Evolutionary conservation across 2,113 vertebrate species (phyloP), one percentile per base, ranked within the genome.

Genomic region (Opisthocomus hoazin): DNA sequence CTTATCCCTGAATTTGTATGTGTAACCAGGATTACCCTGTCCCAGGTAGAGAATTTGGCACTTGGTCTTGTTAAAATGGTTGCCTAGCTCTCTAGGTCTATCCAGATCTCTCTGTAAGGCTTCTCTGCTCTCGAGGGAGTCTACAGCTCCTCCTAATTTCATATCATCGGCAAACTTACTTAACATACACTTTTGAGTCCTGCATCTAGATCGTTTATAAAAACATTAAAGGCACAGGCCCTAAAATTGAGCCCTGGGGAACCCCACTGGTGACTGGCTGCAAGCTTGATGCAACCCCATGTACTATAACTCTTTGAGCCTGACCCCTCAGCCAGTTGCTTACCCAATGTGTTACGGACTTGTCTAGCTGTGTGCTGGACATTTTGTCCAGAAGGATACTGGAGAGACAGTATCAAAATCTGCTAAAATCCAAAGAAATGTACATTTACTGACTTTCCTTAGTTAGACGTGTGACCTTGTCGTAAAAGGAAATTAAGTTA

Each of bases 1-100:
- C 39, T 66, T 6, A 3, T 66, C 20, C 51, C 34, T 5, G 23
- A n/a, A 0, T 60, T 27, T 60, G 24, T 60, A n/a, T 1, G 2
- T 22, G 15, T 29, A 51, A 51, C 29, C 29, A 83, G 66, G 54
- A 70, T 60, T 60, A 50, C 11, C 20, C 30, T 6, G 4, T 23
- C 29, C 22, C 8, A 15, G 9, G 24, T 51, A 56, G 23, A 65
- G 36, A 54, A 43, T 23, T 18, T 5, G 4, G 37, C 32, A n/a
- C 37, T 54, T 43, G 8, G 4, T 53, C 19, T 43, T 43, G 37
- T 43, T 65, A 43, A 43, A 79, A 30, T 45, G 37, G 54, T 65
- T 65, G 39, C 15, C 24, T 9, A 27, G 37, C 24, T 43, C 32
- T 43, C 18, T 15, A n/a, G 23, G 23, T 27, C 37, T 43, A 41